These are phyloP conservation scores for Bombus consobrinus DNA, from an alignment of 1,140 invertebrate genomes.

Conservation along the genomic window DNA sequence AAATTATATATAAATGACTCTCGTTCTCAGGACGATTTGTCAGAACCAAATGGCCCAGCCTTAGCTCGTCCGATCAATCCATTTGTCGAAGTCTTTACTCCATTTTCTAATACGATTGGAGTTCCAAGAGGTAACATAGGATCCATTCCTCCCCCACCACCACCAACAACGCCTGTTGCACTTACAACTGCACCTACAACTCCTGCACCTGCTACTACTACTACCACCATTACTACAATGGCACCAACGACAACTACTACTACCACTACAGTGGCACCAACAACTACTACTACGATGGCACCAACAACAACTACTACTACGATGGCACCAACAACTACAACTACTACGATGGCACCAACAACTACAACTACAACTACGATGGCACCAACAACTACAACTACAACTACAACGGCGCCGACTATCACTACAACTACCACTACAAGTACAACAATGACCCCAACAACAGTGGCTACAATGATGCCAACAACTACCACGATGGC, in stretches of 20 bases:
- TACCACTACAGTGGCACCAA: slow-evolving; percentile 31
- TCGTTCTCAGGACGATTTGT: slow-evolving; percentile 73
- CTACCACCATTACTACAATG: slow-evolving; percentile 25
- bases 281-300: slow-evolving; percentile 33
- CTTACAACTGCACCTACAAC: slow-evolving; percentile 8
- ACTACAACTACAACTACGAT: neutral
- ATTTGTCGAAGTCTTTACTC: slow-evolving; percentile 75
- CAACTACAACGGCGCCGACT: slow-evolving; percentile 38
- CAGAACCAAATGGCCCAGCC: slow-evolving; percentile 59
- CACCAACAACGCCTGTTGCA: slow-evolving; percentile 40
- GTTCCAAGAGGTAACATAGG: neutral
- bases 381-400: neutral
- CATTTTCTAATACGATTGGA: slow-evolving; percentile 49
- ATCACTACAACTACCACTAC: slow-evolving; percentile 50
- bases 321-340: slow-evolving; percentile 42
- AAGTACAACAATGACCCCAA: slow-evolving; percentile 29
- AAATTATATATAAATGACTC: neutral
- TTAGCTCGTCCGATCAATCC: slow-evolving; percentile 68
- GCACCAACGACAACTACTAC: slow-evolving; percentile 49
- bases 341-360: neutral
- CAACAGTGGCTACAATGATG: slow-evolving; percentile 44
- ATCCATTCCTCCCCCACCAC: neutral
- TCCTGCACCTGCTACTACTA: neutral
- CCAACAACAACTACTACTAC: slow-evolving; percentile 46
- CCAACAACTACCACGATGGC: slow-evolving; percentile 48